Conservation (phyloP, 2,888 invertebrate genomes). For the Metopia argyrocephala region DNA sequence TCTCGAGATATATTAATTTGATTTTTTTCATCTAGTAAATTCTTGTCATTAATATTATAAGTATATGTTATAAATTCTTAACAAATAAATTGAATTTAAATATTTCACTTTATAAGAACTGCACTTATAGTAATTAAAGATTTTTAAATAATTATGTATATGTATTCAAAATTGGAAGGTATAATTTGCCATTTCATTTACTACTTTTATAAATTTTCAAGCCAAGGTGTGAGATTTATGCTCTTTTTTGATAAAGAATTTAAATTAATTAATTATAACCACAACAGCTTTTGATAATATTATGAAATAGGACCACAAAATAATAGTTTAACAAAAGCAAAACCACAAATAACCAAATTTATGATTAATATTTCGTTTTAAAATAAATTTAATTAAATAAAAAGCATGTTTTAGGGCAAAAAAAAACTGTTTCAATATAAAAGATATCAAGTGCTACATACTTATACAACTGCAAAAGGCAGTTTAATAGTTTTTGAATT, state of each 20-base stretch:
- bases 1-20: too few relatives aligned
- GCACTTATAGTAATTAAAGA: too few relatives aligned
- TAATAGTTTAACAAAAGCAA: constrained; percentile 3
- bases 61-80: too few relatives aligned
- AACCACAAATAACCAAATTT: constrained; percentile 40
- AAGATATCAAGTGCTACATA: neutral
- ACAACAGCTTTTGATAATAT: constrained; percentile 23
- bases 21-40: too few relatives aligned
- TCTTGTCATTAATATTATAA: too few relatives aligned
- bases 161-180: too few relatives aligned
- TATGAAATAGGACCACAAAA: constrained; percentile 30
- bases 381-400: neutral
- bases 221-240: neutral
- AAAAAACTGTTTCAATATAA: neutral
- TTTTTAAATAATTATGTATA: too few relatives aligned
- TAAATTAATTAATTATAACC: constrained; percentile 38
- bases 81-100: too few relatives aligned
- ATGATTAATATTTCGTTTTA: constrained; percentile 1
- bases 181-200: neutral
- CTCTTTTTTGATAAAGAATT: neutral
- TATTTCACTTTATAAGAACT: too few relatives aligned
- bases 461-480: neutral
- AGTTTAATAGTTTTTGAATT: neutral
- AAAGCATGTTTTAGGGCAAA: neutral
- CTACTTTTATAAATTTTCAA: neutral